These are phyloP conservation scores for Epicampocera succincta DNA, from an alignment of 2,888 invertebrate genomes.

Conservation along the genomic window DNA sequence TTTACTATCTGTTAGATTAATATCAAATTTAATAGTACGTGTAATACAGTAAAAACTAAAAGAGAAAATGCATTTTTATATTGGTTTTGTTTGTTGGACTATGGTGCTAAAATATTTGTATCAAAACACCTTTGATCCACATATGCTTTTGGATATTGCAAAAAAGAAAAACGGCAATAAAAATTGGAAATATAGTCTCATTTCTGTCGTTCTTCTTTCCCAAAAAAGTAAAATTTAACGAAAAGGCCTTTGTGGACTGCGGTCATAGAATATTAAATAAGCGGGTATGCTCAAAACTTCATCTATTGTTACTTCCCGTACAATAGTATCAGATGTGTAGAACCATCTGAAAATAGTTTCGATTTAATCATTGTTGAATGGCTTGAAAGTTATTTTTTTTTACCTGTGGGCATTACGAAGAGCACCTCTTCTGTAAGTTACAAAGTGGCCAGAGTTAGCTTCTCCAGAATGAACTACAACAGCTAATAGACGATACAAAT, in stretches of 20 bases:
- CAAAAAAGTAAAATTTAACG: slow-evolving; percentile 48
- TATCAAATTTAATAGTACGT: slow-evolving; percentile 5
- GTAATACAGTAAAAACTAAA: slow-evolving; percentile 21
- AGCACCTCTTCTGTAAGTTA: slow-evolving; percentile 92
- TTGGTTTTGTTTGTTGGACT: slow-evolving; percentile 40
- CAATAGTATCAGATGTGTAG: slow-evolving; percentile 92
- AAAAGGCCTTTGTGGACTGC: slow-evolving; percentile 78
- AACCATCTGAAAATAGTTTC: slow-evolving; percentile 86
- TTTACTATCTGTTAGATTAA: slow-evolving; percentile 24
- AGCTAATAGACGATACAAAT: slow-evolving; percentile 89
- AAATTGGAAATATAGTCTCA: not conserved
- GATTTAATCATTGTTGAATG: not conserved
- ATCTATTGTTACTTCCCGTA: slow-evolving; percentile 89
- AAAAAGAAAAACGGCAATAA: not conserved
- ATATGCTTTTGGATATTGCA: slow-evolving; percentile 41
- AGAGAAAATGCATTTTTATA: slow-evolving; percentile 60
- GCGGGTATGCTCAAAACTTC: slow-evolving; percentile 93
- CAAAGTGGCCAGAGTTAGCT: slow-evolving; percentile 95
- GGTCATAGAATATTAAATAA: slow-evolving; percentile 96
- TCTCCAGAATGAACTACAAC: slow-evolving; percentile 96
- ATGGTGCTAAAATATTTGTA: slow-evolving; percentile 14
- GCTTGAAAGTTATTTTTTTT: slow-evolving; percentile 14
- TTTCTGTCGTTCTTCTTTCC: slow-evolving; percentile 12
- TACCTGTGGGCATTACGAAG: slow-evolving; percentile 81
- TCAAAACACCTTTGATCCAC: slow-evolving; percentile 33